These are phyloP conservation scores for Drosophila dives DNA, from an alignment of 2,888 invertebrate species.

Conservation along the genomic window DNA sequence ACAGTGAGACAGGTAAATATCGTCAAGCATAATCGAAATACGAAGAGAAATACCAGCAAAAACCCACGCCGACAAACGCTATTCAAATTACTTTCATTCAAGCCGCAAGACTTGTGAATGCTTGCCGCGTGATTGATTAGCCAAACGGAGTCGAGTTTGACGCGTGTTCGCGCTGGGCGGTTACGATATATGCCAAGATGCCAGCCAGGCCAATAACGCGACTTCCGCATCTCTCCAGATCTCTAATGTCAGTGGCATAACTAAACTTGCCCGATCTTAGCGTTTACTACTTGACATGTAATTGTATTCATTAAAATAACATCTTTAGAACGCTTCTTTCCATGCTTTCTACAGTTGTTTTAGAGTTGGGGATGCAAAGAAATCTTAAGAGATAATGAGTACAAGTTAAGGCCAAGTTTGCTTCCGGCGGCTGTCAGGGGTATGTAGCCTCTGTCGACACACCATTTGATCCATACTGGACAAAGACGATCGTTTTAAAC, in stretches of 20 bases:
- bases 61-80: constrained; percentile 56
- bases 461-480: not conserved
- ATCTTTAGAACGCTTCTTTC: not conserved
- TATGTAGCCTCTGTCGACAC: not conserved
- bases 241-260: constrained; percentile 5
- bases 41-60: constrained; percentile 7
- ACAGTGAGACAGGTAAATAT: constrained; percentile 43
- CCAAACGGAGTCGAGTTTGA: constrained; percentile 33
- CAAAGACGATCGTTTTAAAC: not conserved
- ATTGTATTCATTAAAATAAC: not conserved
- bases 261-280: not conserved
- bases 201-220: constrained; percentile 7
- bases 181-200: constrained; percentile 26
- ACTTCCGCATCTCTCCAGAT: constrained; percentile 54
- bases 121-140: constrained; percentile 66
- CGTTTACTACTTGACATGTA: not conserved
- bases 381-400: not conserved
- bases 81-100: constrained; percentile 73
- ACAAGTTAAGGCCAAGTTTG: not conserved
- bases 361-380: not conserved
- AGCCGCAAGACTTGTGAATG: constrained; percentile 59
- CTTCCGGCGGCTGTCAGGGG: not conserved
- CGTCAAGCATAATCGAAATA: constrained; percentile 3
- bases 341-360: not conserved
- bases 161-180: constrained; percentile 35